These are phyloP conservation scores for Trichomycterus rosablanca DNA, from an alignment of 2,113 vertebrate species.

Conservation along the genomic window DNA sequence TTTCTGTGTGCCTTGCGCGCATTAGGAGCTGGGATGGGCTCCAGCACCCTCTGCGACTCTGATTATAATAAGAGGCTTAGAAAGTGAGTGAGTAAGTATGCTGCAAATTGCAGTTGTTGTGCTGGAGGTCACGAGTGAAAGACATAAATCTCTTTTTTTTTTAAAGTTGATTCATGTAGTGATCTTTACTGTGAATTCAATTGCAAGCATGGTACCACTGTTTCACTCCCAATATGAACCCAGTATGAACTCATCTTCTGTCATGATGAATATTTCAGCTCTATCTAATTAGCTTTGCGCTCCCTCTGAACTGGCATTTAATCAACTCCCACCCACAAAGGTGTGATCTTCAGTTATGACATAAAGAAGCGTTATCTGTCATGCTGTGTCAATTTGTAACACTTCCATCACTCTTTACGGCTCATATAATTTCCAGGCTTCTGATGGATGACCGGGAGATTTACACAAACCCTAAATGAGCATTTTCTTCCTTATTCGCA, in stretches of 20 bases:
- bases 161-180: no score
- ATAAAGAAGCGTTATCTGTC: slow-evolving; percentile 13
- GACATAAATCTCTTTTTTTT: no score
- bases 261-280: slow-evolving; percentile 21
- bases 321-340: neutral
- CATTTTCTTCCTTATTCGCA: neutral
- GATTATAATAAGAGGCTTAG: no score
- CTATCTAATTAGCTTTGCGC: slow-evolving; percentile 23
- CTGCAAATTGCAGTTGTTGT: no score
- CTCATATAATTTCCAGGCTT: neutral
- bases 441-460: slow-evolving; percentile 11
- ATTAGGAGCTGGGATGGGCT: no score
- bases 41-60: no score
- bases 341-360: slow-evolving; percentile 23
- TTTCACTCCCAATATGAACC: no score
- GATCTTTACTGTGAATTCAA: no score
- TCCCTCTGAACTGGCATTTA: neutral
- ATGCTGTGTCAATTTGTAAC: neutral
- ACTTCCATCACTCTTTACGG: slow-evolving; percentile 19
- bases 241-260: slow-evolving; percentile 9
- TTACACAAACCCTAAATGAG: slow-evolving; percentile 20
- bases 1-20: no score
- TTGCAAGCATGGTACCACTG: no score
- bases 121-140: no score
- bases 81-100: no score